Base-by-base conservation (phyloP, 2,113 vertebrate genomes). In the Thalassoma bifasciatum region DNA sequence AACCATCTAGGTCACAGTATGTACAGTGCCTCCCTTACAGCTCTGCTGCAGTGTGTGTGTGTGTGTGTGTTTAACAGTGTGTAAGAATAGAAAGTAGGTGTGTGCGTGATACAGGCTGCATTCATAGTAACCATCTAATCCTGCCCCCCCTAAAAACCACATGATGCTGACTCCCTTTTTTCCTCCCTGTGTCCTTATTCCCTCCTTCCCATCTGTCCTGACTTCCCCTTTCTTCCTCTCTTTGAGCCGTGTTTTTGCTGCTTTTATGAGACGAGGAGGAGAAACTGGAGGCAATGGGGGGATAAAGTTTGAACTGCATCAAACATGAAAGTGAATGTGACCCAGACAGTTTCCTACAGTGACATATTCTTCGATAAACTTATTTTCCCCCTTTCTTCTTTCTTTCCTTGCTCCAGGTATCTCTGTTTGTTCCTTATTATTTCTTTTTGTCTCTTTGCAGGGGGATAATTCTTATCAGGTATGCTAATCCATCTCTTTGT, bases 1-100 rank as follows among this genome's bases (percentile, higher is more conserved):
- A 64, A 70, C 63, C 72, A 87, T 80, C 79, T 88, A 75, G 87
- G 84, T 79, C 89, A 85, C 78, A 71, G 68, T 37, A 53, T 63
- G 66, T 78, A 79, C 80, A 74, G 58, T 44, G 50, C 30, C 62
- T 82, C 80, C 80, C 80, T 64, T 77, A 56, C 86, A 83, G 87
- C 81, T 77, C 81, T 74, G 38, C 49, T 82, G 76, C 81, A 58
- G 62, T 75, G 66, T 64, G 77, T 67, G 36, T 75, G 66, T 64
- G 77, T 67, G 36, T 59, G 53, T 78, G 57, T 60, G 70, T 47
- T 64, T 67, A 36, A 66, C 2, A 11, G 38, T 40, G 38, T 10
- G 38, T 40, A 56, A 75, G 51, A 83, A 79, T 63, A 77, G 69
- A 38, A 79, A 79, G 21, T 49, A 75, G 53, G 79, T 74, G 50